These are phyloP conservation scores for Puntigrus tetrazona DNA, from an alignment of 2,113 vertebrate genomes.

Conservation along the genomic window DNA sequence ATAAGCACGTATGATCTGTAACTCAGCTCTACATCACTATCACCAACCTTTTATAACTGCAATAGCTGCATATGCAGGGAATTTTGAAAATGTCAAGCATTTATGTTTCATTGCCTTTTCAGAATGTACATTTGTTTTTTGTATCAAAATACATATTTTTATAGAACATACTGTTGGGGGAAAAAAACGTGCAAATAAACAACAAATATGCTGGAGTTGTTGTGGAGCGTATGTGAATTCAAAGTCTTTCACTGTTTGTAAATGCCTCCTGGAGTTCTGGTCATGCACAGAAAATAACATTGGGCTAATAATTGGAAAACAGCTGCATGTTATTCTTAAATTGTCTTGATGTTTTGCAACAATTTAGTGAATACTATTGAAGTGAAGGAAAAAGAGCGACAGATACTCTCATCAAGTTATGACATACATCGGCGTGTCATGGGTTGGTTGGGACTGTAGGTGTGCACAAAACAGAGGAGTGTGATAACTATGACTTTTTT, in stretches of 20 bases:
- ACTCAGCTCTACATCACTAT: neutral
- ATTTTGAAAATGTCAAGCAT: neutral
- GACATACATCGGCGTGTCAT: neutral
- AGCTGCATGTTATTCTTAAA: neutral
- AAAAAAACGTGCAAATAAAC: constrained; percentile 34
- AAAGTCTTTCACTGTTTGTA: neutral
- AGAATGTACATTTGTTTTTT: constrained; percentile 45
- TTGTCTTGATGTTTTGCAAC: neutral
- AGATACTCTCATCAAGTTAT: neutral
- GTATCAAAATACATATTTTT: constrained; percentile 51
- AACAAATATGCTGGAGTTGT: neutral
- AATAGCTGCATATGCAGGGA: neutral
- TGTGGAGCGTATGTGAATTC: neutral
- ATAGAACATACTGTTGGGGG: constrained; percentile 2
- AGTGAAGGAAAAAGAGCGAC: too few species aligned
- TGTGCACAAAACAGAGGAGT: neutral
- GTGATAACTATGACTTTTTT: neutral
- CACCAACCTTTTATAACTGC: neutral
- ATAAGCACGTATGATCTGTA: neutral
- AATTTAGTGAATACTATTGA: neutral
- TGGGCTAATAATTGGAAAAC: neutral
- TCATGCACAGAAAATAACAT: neutral
- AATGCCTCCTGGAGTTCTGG: neutral
- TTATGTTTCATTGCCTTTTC: neutral
- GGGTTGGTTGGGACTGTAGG: neutral